Evolutionary conservation across 2,888 invertebrate genomes (phyloP).

Genomic region (Leistus spinibarbis): DNA sequence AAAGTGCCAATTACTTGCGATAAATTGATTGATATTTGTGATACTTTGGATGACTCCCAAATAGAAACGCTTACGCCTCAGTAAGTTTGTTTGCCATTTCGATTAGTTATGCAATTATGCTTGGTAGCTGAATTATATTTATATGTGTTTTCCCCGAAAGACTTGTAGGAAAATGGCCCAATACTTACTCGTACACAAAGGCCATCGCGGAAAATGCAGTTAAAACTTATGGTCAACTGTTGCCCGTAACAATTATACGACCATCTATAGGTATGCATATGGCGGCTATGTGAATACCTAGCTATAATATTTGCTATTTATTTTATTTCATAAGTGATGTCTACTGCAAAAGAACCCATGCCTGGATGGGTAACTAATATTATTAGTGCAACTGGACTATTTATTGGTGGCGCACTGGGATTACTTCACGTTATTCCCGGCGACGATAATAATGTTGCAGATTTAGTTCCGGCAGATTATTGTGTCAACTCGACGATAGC

Average conservation of each 20-base stretch:
- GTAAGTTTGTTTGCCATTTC: too few relatives aligned
- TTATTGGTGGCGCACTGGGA: not conserved
- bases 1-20: not conserved
- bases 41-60: not conserved
- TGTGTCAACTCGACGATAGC: conserved; percentile 1
- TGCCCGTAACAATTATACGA: conserved; percentile 3
- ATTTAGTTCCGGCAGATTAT: conserved; percentile 2
- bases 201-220: conserved; percentile 4
- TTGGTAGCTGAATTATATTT: not conserved
- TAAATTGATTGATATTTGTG: not conserved
- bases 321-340: not conserved
- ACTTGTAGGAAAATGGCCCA: not conserved
- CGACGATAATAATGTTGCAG: not conserved
- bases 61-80: not conserved
- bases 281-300: not conserved
- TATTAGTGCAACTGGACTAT: not conserved
- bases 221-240: not conserved
- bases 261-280: not conserved
- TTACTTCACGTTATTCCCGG: not conserved
- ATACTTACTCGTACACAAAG: not conserved
- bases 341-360: not conserved
- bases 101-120: too few relatives aligned
- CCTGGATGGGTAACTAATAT: not conserved
- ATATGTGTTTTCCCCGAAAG: not conserved
- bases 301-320: not conserved